Base-by-base conservation (phyloP, 2,113 vertebrate genomes). In the Polyodon spathula region DNA sequence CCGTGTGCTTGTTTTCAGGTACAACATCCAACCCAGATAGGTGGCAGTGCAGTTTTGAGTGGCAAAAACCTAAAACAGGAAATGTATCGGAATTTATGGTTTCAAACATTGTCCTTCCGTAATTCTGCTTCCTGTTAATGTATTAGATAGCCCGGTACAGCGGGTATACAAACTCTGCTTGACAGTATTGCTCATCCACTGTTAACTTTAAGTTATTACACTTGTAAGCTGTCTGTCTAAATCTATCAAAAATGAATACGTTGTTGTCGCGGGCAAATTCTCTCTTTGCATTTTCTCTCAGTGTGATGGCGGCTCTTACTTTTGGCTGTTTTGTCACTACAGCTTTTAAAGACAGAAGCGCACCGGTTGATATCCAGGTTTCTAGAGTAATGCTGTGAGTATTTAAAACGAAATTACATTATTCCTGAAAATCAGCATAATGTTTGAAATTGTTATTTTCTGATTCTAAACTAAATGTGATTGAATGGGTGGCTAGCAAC, bases 311-410 rank as follows among this genome's bases (percentile, higher is more conserved):
- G 62, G 92, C 90, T 37, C 81, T 97, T 58, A 97, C 95, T 0
- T 95, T 97, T 68, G 94, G 92, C 70, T 97, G 95, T 60, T 97
- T 97, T 77, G 85, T 96, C 83, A 97, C 92, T 37, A 97, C 95
- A 11, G 92, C 93, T 11, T 97, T 96, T 80, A 94, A 96, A 75
- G 92, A 97, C 77, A 66, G 94, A 62, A 86, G 89, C 59, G 90
- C 95, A 48, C 90, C 92, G 9, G 93, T 95, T 71, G 78, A 91
- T 76, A 88, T 97, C 73, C 86, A 87, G 68, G 89, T 97, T 69
- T 93, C 93, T 39, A 82, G 84, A 76, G 93, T 97, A 67, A 86
- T 92, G 80, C 78, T 97, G 95, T 97, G 85, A 95, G 94, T 86
- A 40, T 7, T 6, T 27, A 27, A 27, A 27, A 27, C 27, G 27